A percentile compares a stretch with the other conserved stretches of the same genome.
These are phyloP conservation scores for Nothocercus julius DNA, from an alignment of 2,113 vertebrate species.

Conservation along the genomic window DNA sequence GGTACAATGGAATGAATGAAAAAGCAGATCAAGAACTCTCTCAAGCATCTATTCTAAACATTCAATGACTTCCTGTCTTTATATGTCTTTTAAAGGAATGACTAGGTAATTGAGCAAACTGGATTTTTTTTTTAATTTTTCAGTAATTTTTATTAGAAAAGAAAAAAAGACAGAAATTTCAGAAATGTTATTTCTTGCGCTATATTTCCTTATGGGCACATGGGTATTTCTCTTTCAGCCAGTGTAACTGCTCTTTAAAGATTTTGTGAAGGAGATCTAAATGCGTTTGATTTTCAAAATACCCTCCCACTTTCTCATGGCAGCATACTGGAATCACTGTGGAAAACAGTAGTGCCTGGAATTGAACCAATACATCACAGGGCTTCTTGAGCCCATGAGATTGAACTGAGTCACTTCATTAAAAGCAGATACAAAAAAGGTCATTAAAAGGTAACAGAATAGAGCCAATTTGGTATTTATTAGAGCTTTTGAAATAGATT, in stretches of 20 bases:
- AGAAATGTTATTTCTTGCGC: not conserved
- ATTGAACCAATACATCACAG: not conserved
- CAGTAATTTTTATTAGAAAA: not conserved
- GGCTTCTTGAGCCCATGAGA: not conserved
- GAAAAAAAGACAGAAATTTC: not conserved
- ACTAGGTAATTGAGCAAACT: not conserved
- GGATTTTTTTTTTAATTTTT: not conserved
- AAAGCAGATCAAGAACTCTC: not conserved
- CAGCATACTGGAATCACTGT: not conserved
- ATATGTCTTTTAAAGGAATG: not conserved
- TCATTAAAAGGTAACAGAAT: not conserved
- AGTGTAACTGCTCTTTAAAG: not conserved
- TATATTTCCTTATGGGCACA: not conserved
- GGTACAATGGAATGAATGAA: not conserved
- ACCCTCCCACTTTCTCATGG: not conserved
- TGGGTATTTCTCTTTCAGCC: not conserved
- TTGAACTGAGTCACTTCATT: not conserved
- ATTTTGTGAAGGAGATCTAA: constrained; percentile 17
- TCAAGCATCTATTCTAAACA: not conserved
- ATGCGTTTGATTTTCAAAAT: not conserved
- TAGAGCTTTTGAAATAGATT: not conserved
- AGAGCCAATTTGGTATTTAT: not conserved
- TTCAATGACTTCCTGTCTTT: not conserved
- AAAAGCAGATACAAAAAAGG: not conserved
- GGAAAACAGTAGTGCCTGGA: not conserved